These are phyloP conservation scores for Drosophila sproati DNA, from an alignment of 1,140 invertebrate species.

Conservation along the genomic window DNA sequence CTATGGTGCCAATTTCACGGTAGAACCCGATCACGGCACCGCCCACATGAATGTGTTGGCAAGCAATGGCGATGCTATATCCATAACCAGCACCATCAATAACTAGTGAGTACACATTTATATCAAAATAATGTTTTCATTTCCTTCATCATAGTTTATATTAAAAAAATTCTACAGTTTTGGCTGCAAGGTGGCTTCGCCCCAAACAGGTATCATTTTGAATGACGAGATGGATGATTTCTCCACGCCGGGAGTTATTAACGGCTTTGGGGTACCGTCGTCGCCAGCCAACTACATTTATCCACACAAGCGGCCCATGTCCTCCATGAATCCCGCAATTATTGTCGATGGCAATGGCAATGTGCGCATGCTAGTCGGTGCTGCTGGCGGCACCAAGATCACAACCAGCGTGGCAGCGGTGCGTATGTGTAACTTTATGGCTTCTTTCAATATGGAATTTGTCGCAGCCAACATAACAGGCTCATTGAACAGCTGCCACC, in stretches of 20 bases:
- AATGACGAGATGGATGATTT: slow-evolving; percentile 99
- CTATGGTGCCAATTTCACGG: slow-evolving; percentile 89
- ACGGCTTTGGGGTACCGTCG: slow-evolving; percentile 92
- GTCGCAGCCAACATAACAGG: not conserved
- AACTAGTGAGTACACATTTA: slow-evolving; percentile 89
- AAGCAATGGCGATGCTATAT: slow-evolving; percentile 95
- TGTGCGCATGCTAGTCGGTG: slow-evolving; percentile 93
- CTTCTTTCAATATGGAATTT: not conserved
- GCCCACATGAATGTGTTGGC: slow-evolving; percentile 96
- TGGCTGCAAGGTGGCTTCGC: slow-evolving; percentile 90
- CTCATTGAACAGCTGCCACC: not conserved
- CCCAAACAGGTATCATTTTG: slow-evolving; percentile 94
- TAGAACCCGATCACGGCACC: slow-evolving; percentile 92
- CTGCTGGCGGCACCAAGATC: slow-evolving; percentile 96
- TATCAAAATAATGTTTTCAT: too few relatives aligned
- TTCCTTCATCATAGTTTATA: too few relatives aligned
- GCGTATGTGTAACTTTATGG: not conserved
- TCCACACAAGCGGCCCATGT: slow-evolving; percentile 95
- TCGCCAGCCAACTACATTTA: slow-evolving; percentile 93
- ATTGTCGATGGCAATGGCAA: slow-evolving; percentile 91
- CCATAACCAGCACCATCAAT: slow-evolving; percentile 97
- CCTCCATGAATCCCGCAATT: slow-evolving; percentile 96
- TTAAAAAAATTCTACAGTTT: slow-evolving; percentile 87
- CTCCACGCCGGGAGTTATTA: slow-evolving; percentile 91
- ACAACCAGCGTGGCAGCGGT: slow-evolving; percentile 89